Conservation (phyloP, 2,797 vertebrate genomes). For the Tapera naevia region DNA sequence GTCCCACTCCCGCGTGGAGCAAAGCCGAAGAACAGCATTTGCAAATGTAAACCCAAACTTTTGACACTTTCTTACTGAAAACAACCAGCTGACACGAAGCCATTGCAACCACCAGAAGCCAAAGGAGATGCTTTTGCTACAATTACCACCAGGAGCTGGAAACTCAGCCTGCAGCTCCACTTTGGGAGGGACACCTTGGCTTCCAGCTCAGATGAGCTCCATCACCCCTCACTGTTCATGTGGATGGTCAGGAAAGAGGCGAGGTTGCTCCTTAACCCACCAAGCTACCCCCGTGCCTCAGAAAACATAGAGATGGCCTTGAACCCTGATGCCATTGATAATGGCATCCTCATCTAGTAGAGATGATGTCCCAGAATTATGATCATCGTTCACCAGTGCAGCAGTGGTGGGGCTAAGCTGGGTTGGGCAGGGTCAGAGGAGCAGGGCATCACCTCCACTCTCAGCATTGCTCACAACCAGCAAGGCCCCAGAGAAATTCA, state of each 20-base stretch:
- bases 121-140: background rate
- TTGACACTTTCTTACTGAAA: fast-evolving
- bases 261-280: background rate
- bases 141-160: background rate
- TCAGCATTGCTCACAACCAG: fast-evolving
- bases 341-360: background rate
- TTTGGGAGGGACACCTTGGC: background rate
- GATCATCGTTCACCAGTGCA: fast-evolving
- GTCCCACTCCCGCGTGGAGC: fast-evolving
- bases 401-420: background rate
- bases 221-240: fast-evolving
- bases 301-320: background rate
- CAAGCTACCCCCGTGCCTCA: background rate
- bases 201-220: background rate
- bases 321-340: background rate
- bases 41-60: background rate
- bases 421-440: background rate
- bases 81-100: background rate
- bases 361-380: background rate
- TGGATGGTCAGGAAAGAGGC: background rate
- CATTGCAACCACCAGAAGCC: background rate
- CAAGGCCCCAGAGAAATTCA: background rate
- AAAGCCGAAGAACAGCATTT: background rate
- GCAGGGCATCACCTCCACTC: background rate
- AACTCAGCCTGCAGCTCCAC: background rate